Evolutionary conservation across 2,888 invertebrate species (phyloP).

Genomic region (Clusia tigrina): DNA sequence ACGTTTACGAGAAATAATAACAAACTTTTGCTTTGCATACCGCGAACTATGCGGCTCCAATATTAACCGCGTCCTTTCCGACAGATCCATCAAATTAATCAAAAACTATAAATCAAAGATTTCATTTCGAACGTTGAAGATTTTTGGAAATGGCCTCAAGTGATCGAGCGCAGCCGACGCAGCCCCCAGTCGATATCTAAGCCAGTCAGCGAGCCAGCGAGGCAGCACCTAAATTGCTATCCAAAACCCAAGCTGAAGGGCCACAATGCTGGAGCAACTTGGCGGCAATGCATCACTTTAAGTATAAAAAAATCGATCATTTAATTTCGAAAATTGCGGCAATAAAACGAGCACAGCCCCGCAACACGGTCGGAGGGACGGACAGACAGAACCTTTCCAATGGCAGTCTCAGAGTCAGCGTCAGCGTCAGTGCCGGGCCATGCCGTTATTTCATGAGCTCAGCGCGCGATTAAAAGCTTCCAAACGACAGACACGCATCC

Average conservation of each 20-base stretch:
- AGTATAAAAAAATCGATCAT: conserved; percentile 12
- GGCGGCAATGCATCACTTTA: neutral
- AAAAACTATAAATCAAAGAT: conserved; percentile 59
- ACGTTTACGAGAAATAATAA: conserved; percentile 29
- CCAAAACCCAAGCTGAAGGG: neutral
- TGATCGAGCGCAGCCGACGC: no score
- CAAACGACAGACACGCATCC: conserved; percentile 28
- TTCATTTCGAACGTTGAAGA: neutral
- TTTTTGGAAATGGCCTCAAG: conserved; percentile 45
- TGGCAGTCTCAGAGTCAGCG: no score
- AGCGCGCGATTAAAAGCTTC: neutral
- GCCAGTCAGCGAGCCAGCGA: no score
- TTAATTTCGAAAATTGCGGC: conserved; percentile 23
- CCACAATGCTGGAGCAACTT: neutral
- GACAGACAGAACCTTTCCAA: neutral
- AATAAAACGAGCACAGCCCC: conserved; percentile 9
- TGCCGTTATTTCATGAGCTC: neutral
- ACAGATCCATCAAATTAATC: conserved; percentile 58
- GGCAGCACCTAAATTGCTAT: conserved; percentile 56
- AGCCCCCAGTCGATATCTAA: no score
- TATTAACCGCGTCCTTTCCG: no score
- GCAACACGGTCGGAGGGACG: neutral
- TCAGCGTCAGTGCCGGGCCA: no score
- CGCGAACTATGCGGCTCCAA: no score
- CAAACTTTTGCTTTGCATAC: neutral